Evolutionary conservation across 2,888 invertebrate species (phyloP).

Genomic region (Drosophila diplacantha): DNA sequence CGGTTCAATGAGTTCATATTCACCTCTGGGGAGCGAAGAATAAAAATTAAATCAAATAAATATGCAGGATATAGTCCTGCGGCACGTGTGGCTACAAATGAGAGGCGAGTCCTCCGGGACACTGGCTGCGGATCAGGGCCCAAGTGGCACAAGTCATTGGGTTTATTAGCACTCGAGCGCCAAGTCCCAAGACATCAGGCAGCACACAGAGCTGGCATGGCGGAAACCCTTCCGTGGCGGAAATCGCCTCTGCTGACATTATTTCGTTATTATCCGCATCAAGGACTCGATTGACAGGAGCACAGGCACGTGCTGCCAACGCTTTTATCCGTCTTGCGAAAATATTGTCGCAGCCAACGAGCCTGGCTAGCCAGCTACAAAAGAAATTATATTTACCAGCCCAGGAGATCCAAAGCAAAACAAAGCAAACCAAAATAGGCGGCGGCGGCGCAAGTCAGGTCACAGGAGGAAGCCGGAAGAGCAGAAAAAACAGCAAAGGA

Average conservation of each 20-base stretch:
- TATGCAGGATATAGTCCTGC: conserved; percentile 31
- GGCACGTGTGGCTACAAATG: conserved; percentile 30
- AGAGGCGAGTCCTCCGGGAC: conserved; percentile 13
- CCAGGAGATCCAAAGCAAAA: conserved; percentile 41
- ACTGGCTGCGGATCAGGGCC: conserved; percentile 41
- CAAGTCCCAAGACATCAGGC: conserved; percentile 25
- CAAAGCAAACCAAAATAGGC: conserved; percentile 56
- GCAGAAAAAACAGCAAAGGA: conserved; percentile 36
- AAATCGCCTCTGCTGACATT: conserved; percentile 61
- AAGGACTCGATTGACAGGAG: conserved; percentile 68
- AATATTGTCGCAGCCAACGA: conserved; percentile 65
- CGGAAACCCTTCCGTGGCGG: conserved; percentile 37
- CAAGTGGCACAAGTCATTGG: conserved; percentile 67
- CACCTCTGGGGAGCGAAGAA: conserved; percentile 27
- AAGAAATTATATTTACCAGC: conserved; percentile 64
- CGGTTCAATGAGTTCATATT: conserved; percentile 37
- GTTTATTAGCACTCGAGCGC: conserved; percentile 61
- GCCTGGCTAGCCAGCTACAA: conserved; percentile 54
- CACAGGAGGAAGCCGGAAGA: conserved; percentile 19
- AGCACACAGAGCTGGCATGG: neutral
- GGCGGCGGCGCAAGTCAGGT: conserved; percentile 15
- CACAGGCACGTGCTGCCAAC: conserved; percentile 64
- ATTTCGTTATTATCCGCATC: conserved; percentile 74
- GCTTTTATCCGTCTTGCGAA: conserved; percentile 65
- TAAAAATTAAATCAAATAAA: conserved; percentile 35